Percentiles rank a stretch among this genome's conserved stretches.
Conservation (phyloP, 1,140 invertebrate species). For the Adoxophyes honmai region DNA sequence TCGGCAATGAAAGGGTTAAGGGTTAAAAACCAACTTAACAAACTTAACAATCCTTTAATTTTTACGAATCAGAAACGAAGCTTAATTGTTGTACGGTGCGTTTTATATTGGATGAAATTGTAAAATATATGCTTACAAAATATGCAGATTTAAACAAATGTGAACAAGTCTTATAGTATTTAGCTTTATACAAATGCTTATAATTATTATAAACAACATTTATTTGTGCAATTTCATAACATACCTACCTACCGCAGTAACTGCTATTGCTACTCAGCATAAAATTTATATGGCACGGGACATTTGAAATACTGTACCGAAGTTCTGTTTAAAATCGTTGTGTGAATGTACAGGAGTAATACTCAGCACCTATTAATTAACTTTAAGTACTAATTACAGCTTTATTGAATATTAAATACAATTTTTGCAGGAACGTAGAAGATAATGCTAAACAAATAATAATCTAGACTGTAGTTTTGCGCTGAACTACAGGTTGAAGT, state of each 20-base stretch:
- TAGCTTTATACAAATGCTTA: background rate
- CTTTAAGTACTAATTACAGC: conserved; percentile 44
- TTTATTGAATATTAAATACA: conserved; percentile 1
- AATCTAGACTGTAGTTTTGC: no score
- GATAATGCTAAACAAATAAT: background rate
- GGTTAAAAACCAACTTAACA: no score
- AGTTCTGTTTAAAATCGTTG: conserved; percentile 44
- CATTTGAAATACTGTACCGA: conserved; percentile 25
- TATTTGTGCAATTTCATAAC: conserved; percentile 57
- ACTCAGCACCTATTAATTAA: background rate
- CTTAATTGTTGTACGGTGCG: no score
- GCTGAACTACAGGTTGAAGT: no score
- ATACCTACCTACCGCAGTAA: conserved; percentile 37
- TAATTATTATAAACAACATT: conserved; percentile 22
- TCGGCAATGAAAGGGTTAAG: no score
- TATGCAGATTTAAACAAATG: no score
- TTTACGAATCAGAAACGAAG: no score
- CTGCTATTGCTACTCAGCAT: conserved; percentile 7
- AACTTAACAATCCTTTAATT: no score
- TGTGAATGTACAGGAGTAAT: conserved; percentile 5
- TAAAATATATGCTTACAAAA: no score
- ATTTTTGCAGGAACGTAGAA: conserved; percentile 11
- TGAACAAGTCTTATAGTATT: no score
- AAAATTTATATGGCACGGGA: conserved; percentile 5
- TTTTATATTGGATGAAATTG: no score